Conservation (phyloP, 2,113 vertebrate genomes). For the Lanius ludovicianus region DNA sequence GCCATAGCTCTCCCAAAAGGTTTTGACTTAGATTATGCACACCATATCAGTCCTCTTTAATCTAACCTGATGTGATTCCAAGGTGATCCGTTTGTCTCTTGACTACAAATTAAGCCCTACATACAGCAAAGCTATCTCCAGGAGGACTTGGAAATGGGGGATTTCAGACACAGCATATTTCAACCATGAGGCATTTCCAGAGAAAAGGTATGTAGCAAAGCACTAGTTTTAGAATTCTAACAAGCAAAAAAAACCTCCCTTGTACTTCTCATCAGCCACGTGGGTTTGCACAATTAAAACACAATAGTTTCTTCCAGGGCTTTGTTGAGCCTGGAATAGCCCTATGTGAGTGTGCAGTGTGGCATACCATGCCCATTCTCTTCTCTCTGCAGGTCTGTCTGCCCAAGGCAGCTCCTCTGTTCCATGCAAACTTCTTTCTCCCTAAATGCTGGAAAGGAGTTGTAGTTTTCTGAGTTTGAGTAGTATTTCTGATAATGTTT, state of each 20-base stretch:
- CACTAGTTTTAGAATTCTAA: background rate
- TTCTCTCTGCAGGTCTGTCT: constrained; percentile 24
- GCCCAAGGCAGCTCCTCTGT: background rate
- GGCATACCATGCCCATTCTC: constrained; percentile 6
- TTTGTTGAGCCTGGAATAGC: constrained; percentile 42
- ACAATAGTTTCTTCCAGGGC: constrained; percentile 60
- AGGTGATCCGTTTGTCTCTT: background rate
- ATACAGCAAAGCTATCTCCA: background rate
- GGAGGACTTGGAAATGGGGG: background rate
- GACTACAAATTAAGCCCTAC: background rate
- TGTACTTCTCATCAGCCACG: constrained; percentile 59
- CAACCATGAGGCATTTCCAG: background rate
- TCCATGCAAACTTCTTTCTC: background rate
- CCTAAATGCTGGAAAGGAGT: background rate
- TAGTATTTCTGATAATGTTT: background rate
- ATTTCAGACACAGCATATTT: background rate
- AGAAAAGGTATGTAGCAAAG: background rate
- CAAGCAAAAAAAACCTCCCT: background rate
- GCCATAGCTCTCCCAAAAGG: background rate
- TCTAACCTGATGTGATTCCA: background rate
- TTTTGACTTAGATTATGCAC: background rate
- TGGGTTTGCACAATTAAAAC: constrained; percentile 72
- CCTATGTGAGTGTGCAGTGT: background rate
- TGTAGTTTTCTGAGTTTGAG: background rate
- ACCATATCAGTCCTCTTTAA: background rate